A percentile compares a stretch with the other conserved stretches of the same genome.
Evolutionary conservation across 2,888 invertebrate species (phyloP).

Genomic region (Agrotis clavis): DNA sequence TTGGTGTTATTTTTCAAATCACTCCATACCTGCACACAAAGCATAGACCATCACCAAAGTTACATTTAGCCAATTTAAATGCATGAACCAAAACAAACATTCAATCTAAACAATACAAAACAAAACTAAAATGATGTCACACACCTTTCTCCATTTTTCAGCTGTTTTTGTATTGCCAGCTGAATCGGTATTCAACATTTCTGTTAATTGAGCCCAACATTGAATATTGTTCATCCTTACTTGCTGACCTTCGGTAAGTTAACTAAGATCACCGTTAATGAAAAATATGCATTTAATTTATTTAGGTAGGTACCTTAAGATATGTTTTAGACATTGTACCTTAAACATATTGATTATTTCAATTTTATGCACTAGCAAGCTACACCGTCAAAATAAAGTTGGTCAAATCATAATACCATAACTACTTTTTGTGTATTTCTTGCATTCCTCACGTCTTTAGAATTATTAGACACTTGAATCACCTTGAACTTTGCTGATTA

Average conservation of each 20-base stretch:
- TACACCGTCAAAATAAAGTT: background rate
- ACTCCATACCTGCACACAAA: slow-evolving; percentile 4
- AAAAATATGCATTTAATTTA: background rate
- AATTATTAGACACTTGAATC: background rate
- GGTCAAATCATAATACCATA: background rate
- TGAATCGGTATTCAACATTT: background rate
- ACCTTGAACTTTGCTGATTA: background rate
- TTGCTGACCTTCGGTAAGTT: background rate
- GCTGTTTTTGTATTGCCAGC: background rate
- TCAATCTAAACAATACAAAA: background rate
- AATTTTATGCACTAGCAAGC: background rate
- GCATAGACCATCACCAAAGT: background rate
- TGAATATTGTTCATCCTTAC: background rate
- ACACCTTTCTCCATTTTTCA: slow-evolving; percentile 6
- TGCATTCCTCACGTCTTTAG: background rate
- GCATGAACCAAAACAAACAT: background rate
- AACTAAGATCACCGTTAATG: slow-evolving; percentile 9
- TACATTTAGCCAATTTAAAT: background rate
- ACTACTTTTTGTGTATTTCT: background rate
- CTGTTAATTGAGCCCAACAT: background rate
- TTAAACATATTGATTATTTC: background rate
- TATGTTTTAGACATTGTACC: background rate
- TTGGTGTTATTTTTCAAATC: slow-evolving; percentile 1
- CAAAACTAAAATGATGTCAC: background rate
- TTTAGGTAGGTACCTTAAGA: background rate